phyloP scores from a whole-genome alignment of 2,797 vertebrate species.

The Dromococcyx pavoninus region DNA sequence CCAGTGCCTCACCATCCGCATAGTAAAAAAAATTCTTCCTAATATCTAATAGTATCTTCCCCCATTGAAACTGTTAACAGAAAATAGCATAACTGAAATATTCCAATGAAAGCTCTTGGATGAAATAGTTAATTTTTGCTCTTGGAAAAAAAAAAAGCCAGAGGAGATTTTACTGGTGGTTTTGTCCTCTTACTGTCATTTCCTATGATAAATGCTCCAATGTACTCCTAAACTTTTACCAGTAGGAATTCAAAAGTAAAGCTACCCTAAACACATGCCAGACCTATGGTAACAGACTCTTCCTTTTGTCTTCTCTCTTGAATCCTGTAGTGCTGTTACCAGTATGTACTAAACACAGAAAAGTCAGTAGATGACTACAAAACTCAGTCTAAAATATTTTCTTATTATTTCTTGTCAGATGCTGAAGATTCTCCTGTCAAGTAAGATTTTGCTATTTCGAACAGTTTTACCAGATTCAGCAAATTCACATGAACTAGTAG shows the following conservation, averaged over 20 bases:
- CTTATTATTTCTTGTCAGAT: background rate
- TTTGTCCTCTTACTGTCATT: background rate
- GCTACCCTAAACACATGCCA: background rate
- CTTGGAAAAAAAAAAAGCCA: background rate
- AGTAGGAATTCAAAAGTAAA: background rate
- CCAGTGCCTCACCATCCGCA: no score
- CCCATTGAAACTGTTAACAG: background rate
- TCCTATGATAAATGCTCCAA: background rate
- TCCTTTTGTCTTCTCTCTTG: background rate
- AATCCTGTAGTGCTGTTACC: background rate
- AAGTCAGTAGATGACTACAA: background rate
- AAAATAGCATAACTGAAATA: background rate
- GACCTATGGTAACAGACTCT: background rate
- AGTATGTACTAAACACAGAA: background rate
- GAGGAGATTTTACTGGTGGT: background rate
- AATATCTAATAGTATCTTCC: no score
- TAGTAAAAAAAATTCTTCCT: no score
- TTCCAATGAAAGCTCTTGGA: background rate
- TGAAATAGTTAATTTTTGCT: background rate
- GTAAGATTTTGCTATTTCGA: constrained; percentile 4
- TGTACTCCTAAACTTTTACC: background rate
- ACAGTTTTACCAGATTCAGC: background rate
- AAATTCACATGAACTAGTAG: background rate
- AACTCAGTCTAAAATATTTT: background rate
- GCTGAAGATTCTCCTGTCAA: background rate